phyloP scores from a whole-genome alignment of 2,888 invertebrate genomes.

The Smittia sp. region DNA sequence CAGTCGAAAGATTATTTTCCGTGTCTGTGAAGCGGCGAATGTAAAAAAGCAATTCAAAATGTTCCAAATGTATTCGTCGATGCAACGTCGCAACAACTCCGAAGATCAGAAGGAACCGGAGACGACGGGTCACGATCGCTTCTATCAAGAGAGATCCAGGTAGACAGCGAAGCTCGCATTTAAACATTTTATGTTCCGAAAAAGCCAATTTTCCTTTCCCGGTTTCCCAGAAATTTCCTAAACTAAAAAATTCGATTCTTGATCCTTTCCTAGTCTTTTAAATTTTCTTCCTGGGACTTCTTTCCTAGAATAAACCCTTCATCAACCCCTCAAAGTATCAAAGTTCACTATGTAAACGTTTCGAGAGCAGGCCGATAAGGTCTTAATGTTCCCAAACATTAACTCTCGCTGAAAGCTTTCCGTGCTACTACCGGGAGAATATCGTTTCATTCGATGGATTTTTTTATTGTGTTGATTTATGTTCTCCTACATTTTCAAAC shows the following conservation, averaged over 20 bases:
- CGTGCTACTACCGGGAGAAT: not conserved
- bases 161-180: constrained; percentile 46
- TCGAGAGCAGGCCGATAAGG: not conserved
- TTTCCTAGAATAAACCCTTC: too few species aligned
- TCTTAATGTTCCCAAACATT: constrained; percentile 4
- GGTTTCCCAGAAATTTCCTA: too few species aligned
- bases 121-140: constrained; percentile 77
- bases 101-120: constrained; percentile 59
- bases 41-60: constrained; percentile 57
- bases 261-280: too few species aligned
- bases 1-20: constrained; percentile 54
- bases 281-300: too few species aligned
- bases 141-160: constrained; percentile 65
- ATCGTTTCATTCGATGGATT: not conserved
- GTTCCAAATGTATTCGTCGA: constrained; percentile 74
- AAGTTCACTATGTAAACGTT: not conserved
- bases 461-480: constrained; percentile 21
- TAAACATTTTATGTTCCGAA: too few species aligned
- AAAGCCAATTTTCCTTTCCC: too few species aligned
- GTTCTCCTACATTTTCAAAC: not conserved
- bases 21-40: constrained; percentile 54
- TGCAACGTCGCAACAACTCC: constrained; percentile 59
- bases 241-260: too few species aligned
- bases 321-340: not conserved
- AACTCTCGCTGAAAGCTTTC: not conserved